Base-by-base conservation (phyloP, 1,140 invertebrate genomes). In the Dendroctonus valens region DNA sequence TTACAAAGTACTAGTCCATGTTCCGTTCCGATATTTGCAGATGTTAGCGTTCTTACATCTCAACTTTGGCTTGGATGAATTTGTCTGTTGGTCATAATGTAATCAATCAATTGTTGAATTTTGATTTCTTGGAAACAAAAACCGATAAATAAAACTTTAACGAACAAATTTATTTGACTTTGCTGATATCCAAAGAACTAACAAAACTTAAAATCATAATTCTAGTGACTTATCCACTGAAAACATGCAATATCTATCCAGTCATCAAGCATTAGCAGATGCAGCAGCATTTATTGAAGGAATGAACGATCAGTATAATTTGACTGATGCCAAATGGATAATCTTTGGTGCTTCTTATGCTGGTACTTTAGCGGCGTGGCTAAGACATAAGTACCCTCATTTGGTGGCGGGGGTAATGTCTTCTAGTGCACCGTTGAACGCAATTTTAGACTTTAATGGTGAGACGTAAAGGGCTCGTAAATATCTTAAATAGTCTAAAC, bases 271-370 rank as follows among this genome's bases (percentile, higher is more conserved):
- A 0, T 78, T 97, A 38, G 91, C 89, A n/a, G 94, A 97, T 80
- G 79, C 95, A 51, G 92, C 92, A 0, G 82, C 84, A 60, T 97
- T 97, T 73, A 91, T 94, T 40, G 72, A 77, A 52, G 83, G 77
- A 49, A 91, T 90, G 83, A 89, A 87, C 72, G 65, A 78, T 6
- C 77, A 86, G 69, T 85, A 89, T 62, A 83, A 87, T 40, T 78
- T 94, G 40, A 15, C 80, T 0, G 75, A 81, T 26, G 84, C 85
- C 11, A 93, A 93, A 81, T 96, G 93, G 91, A 88, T 98, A 64
- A 87, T 87, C 2, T 97, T 97, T 78, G 95, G 96, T 37, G 94
- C 94, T 3, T 96, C 92, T 0, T 98, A 98, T 79, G 89, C 93
- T 5, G 95, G 94, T 51, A 90, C 90, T 2, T 79, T 97, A 51